These are phyloP conservation scores for Macrobrachium rosenbergii DNA, from an alignment of 1,140 invertebrate species.

Conservation along the genomic window DNA sequence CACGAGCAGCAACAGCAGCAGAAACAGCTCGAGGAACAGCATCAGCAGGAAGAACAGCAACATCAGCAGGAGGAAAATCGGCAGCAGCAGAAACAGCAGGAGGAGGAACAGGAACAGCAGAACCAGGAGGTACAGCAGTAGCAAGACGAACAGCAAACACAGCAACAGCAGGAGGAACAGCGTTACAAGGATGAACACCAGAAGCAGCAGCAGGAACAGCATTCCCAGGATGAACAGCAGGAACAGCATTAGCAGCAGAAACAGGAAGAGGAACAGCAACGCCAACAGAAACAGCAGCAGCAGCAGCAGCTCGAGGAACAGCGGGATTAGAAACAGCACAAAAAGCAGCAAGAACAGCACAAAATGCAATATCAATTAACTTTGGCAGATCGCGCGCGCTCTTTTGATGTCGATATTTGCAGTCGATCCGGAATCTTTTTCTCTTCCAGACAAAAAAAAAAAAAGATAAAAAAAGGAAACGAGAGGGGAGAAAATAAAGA, in stretches of 20 bases:
- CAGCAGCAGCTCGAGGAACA: no score
- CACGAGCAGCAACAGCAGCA: neutral
- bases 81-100: neutral
- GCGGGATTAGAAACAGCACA: no score
- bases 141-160: neutral
- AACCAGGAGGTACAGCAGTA: neutral
- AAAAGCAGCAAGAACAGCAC: no score
- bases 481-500: neutral
- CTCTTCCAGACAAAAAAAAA: conserved; percentile 2
- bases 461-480: neutral
- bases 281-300: no score
- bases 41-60: neutral
- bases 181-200: neutral
- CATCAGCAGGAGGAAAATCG: neutral
- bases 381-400: neutral
- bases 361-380: no score
- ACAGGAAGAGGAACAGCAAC: no score
- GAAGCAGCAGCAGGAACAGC: neutral
- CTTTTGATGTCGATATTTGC: neutral
- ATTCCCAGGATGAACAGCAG: neutral
- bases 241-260: neutral
- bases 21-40: neutral
- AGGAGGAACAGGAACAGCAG: neutral
- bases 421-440: no score
- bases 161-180: conserved; percentile 4